Conservation (phyloP, 2,888 invertebrate species). For the Microdon myrmicae region DNA sequence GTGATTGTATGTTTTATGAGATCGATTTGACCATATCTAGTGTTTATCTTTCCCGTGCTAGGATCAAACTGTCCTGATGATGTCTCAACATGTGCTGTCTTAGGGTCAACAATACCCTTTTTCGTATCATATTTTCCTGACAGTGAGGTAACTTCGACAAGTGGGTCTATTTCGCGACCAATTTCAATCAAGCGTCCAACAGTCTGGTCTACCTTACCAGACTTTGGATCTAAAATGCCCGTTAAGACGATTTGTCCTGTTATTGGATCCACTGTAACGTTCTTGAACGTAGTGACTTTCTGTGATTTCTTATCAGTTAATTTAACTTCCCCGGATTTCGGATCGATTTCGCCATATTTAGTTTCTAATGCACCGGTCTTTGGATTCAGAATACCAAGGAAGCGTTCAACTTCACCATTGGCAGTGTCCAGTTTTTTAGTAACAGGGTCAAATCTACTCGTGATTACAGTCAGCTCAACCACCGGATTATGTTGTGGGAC, state of each 20-base stretch:
- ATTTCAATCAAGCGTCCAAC: conserved; percentile 77
- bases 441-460: conserved; percentile 74
- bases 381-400: conserved; percentile 76
- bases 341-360: conserved; percentile 77
- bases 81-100: conserved; percentile 73
- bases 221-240: conserved; percentile 71
- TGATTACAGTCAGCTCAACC: conserved; percentile 78
- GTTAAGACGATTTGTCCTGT: conserved; percentile 75
- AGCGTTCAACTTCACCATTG: conserved; percentile 76
- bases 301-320: conserved; percentile 75
- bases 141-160: conserved; percentile 75
- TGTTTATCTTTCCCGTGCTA: conserved; percentile 75
- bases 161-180: conserved; percentile 75
- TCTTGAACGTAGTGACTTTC: conserved; percentile 71
- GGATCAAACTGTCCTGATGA: conserved; percentile 76
- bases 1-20: conserved; percentile 76
- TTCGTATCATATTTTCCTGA: conserved; percentile 77
- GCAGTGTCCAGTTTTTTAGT: conserved; percentile 76
- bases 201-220: conserved; percentile 73
- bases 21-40: conserved; percentile 79
- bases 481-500: conserved; percentile 76
- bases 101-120: conserved; percentile 76
- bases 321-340: conserved; percentile 71
- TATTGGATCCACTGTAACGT: conserved; percentile 74
- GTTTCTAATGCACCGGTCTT: conserved; percentile 74